Evolutionary conservation across 2,888 invertebrate species (phyloP).

Genomic region (Hydropsyche betteni): DNA sequence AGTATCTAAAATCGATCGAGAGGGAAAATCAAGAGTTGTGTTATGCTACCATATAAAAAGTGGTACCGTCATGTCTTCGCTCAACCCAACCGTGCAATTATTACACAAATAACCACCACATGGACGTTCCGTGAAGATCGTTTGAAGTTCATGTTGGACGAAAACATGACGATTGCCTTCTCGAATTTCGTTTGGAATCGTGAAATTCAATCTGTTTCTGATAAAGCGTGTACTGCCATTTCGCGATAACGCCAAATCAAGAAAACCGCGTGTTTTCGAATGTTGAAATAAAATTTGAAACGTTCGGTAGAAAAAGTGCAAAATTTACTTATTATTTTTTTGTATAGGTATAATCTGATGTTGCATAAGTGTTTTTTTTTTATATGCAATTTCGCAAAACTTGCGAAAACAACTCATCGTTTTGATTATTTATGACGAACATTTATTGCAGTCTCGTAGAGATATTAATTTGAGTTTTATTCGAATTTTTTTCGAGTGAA

Average conservation of each 20-base stretch:
- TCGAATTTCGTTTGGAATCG: no score
- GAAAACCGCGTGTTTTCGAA: no score
- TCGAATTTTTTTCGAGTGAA: no score
- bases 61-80: neutral
- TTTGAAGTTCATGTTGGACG: neutral
- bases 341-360: neutral
- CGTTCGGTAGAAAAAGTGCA: no score
- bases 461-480: no score
- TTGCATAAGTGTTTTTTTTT: neutral
- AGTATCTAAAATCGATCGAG: neutral
- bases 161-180: no score
- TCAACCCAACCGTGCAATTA: neutral
- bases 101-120: constrained; percentile 5
- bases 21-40: constrained; percentile 8
- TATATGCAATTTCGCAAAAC: neutral
- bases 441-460: no score
- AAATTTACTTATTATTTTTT: neutral
- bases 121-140: neutral
- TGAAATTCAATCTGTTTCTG: no score
- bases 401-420: neutral
- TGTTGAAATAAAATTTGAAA: no score
- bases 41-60: neutral
- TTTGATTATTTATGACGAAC: no score
- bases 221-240: no score
- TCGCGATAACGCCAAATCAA: no score